These are phyloP conservation scores for Channa striata DNA, from an alignment of 2,797 vertebrate genomes.

Conservation along the genomic window DNA sequence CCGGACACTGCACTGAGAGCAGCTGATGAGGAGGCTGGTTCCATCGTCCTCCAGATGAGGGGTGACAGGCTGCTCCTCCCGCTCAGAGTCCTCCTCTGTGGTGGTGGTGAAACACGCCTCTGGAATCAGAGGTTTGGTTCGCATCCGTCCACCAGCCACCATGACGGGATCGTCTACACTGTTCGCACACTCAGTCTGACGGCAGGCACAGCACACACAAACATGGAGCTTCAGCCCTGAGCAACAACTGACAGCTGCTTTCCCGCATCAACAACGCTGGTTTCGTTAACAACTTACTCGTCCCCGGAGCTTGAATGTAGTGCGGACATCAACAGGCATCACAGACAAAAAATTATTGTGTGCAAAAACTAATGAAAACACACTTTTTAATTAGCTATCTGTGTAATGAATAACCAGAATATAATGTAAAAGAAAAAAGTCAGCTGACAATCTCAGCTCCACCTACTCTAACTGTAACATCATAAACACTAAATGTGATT, in stretches of 20 bases:
- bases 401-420: too few species aligned
- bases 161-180: conserved; percentile 73
- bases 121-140: conserved; percentile 93
- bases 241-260: background rate
- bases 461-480: too few species aligned
- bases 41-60: conserved; percentile 93
- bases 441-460: too few species aligned
- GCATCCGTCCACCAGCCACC: conserved; percentile 74
- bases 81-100: conserved; percentile 89
- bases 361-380: too few species aligned
- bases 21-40: conserved; percentile 93
- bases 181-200: conserved; percentile 87
- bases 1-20: conserved; percentile 92
- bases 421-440: too few species aligned
- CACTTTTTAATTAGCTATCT: too few species aligned
- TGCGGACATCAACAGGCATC: background rate
- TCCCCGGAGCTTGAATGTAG: background rate
- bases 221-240: background rate
- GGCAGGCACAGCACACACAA: conserved; percentile 11
- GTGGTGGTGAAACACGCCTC: conserved; percentile 95
- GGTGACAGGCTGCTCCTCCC: conserved; percentile 85
- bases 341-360: too few species aligned
- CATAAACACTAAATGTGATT: too few species aligned
- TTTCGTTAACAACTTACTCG: background rate
- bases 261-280: background rate